These are phyloP conservation scores for Eupithecia subumbrata DNA, from an alignment of 2,888 invertebrate species.

Conservation along the genomic window DNA sequence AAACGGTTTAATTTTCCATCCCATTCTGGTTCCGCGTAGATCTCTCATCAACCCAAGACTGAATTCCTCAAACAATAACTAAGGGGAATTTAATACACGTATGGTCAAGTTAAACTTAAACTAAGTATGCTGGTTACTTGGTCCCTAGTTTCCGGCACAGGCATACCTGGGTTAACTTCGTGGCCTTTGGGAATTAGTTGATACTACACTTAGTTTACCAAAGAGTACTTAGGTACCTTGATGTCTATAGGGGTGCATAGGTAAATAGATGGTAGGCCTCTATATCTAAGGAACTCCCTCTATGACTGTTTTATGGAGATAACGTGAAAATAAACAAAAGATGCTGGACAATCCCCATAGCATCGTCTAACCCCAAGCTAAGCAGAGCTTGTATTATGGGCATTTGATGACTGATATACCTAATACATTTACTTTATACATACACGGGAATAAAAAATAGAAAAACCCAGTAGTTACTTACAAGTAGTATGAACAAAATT, in stretches of 20 bases:
- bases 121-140: conserved; percentile 5
- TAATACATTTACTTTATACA: no score
- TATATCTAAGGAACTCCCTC: background rate
- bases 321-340: no score
- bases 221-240: background rate
- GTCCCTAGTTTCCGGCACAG: conserved; percentile 2
- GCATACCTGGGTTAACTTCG: conserved; percentile 3
- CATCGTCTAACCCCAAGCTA: no score
- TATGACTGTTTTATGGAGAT: no score
- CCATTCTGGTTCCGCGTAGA: background rate
- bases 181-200: conserved; percentile 3
- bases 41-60: background rate
- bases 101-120: conserved; percentile 2
- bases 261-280: background rate
- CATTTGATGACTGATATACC: no score
- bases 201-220: background rate
- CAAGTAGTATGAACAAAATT: no score
- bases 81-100: background rate
- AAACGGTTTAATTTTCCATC: background rate
- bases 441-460: no score
- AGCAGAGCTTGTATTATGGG: no score
- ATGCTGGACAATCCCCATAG: no score
- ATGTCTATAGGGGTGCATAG: background rate
- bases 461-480: no score
- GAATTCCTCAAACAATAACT: conserved; percentile 7